Evolutionary conservation across 2,888 invertebrate species (phyloP), one percentile per base, ranked within the genome.

Genomic region (Metallyticus violacea): DNA sequence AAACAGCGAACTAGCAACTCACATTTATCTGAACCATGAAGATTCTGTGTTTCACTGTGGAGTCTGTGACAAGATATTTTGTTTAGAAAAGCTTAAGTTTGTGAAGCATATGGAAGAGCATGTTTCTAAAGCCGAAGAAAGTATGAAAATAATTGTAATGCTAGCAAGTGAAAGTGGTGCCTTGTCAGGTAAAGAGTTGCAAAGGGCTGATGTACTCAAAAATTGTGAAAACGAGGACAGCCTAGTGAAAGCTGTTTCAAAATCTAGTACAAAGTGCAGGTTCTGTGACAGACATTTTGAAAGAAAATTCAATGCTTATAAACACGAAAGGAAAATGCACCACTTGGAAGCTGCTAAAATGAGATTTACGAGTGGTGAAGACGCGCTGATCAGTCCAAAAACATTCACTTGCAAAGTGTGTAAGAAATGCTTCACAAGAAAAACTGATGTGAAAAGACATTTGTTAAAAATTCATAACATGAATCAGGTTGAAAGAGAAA

Each of bases 1-100:
- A 22, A 85, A 77, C 76, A 87, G 85, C 79, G 82, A 87, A 81
- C 81, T 87, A 40, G 87, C 85, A 15, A 78, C 77, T 26, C 87
- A 87, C 29, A 15, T 87, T 4, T 26, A 77, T 7, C 22, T 22
- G 15, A 82, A 77, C n/a, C 87, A 87, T 79, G 27, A 78, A 7
- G 22, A 81, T 27, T 6, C 76, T 26, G 85, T 86, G 15, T 85
- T 82, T 84, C 87, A 87, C 28, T 87, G 86, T 79, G 85, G 81
- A 7, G 22, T 79, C 6, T 87, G 87, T 30, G 86, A 86, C 62
- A 78, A 81, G 25, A 79, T 87, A 82, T 85, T 85, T 40, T 27
- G 28, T 81, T 79, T 77, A 25, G 86, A 77, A 76, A 85, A 86
- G 76, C 27, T n/a, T 26, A 25, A 29, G 26, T 87, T 87, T 82